phyloP scores from a whole-genome alignment of 2,888 invertebrate genomes.

The Homarus gammarus region DNA sequence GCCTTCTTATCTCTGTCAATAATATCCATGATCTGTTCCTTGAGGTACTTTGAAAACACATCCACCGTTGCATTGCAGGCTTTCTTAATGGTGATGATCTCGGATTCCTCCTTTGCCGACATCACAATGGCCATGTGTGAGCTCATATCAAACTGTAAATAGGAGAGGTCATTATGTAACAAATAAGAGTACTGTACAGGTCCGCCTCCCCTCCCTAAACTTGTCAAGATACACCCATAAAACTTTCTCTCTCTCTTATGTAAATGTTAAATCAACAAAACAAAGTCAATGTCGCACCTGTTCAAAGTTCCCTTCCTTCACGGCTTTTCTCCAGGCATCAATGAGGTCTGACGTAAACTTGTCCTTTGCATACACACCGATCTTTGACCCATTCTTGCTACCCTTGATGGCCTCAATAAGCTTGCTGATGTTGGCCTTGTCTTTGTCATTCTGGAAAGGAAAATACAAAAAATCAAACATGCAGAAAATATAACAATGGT shows the following conservation, averaged over 20 bases:
- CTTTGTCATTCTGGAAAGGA: conserved; percentile 85
- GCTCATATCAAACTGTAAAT: conserved; percentile 86
- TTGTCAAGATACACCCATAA: not conserved
- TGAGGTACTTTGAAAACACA: conserved; percentile 96
- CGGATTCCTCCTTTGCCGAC: conserved; percentile 96
- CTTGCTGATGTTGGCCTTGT: conserved; percentile 87
- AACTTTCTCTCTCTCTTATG: not conserved
- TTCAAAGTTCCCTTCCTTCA: conserved; percentile 89
- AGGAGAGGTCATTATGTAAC: not conserved
- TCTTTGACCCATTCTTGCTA: conserved; percentile 91
- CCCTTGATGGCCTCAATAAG: conserved; percentile 89
- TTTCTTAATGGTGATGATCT: conserved; percentile 93
- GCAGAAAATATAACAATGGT: not conserved
- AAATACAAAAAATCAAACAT: conserved; percentile 11
- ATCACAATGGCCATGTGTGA: conserved; percentile 91
- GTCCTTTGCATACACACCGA: conserved; percentile 96
- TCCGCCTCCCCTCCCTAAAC: not conserved
- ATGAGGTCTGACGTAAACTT: conserved; percentile 95
- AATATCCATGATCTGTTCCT: conserved; percentile 98
- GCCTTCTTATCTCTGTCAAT: conserved; percentile 96
- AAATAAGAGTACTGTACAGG: too few relatives aligned
- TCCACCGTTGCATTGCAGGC: conserved; percentile 95
- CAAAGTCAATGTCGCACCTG: conserved; percentile 83
- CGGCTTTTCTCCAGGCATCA: conserved; percentile 90
- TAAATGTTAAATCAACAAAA: too few relatives aligned